phyloP scores from a whole-genome alignment of 2,797 vertebrate species.

The Cirrhinus molitorella region DNA sequence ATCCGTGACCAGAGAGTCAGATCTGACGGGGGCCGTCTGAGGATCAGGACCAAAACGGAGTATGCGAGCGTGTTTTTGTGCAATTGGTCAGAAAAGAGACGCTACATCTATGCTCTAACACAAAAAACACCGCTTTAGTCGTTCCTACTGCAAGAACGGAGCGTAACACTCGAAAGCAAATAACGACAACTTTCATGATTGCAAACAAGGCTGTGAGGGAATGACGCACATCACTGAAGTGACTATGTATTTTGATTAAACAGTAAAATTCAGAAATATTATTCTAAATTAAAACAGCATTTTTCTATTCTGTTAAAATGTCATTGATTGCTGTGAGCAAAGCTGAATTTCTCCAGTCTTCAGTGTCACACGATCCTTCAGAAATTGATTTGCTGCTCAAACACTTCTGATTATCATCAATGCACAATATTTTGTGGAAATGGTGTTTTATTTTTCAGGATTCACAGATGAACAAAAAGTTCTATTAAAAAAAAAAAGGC shows the following conservation, averaged over 20 bases:
- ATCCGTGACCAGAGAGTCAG: not conserved
- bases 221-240: accelerated
- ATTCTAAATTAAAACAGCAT: too few relatives aligned
- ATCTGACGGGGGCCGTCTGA: not conserved
- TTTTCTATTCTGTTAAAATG: too few relatives aligned
- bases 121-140: not conserved
- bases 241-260: not conserved
- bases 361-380: not conserved
- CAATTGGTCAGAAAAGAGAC: not conserved
- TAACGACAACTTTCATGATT: not conserved
- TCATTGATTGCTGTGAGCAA: too few relatives aligned
- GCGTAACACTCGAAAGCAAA: not conserved
- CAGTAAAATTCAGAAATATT: too few relatives aligned
- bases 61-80: not conserved
- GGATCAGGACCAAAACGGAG: not conserved
- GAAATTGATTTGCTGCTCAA: too few relatives aligned
- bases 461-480: not conserved
- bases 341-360: too few relatives aligned
- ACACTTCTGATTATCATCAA: too few relatives aligned
- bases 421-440: too few relatives aligned
- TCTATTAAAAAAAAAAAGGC: too few relatives aligned
- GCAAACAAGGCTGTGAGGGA: not conserved
- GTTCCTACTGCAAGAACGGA: not conserved
- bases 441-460: not conserved
- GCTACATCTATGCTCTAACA: not conserved